These are phyloP conservation scores for Volucella zonaria DNA, from an alignment of 2,888 invertebrate species.

Conservation along the genomic window DNA sequence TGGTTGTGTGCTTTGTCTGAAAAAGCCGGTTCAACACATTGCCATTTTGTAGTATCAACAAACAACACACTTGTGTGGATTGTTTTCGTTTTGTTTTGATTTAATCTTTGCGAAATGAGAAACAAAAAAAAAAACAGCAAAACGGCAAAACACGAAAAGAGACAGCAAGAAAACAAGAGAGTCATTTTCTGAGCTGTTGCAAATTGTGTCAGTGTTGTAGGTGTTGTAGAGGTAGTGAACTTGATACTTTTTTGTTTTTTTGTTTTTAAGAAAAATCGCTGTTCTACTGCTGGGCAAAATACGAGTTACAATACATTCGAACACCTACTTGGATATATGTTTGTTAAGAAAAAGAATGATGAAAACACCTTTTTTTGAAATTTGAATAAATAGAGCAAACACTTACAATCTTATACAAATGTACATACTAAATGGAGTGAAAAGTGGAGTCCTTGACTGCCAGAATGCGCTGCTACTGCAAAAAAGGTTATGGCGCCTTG, in stretches of 20 bases:
- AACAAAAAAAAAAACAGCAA: conserved; percentile 12
- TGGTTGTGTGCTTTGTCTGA: conserved; percentile 32
- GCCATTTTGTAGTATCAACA: conserved; percentile 55
- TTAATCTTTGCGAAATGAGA: conserved; percentile 42
- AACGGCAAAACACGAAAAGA: conserved; percentile 23
- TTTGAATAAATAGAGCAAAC: too few relatives aligned
- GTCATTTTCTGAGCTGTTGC: not conserved
- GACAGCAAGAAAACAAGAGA: conserved; percentile 41
- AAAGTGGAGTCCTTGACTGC: too few relatives aligned
- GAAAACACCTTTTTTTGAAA: too few relatives aligned
- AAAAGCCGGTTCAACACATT: conserved; percentile 71
- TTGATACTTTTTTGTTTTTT: conserved; percentile 3
- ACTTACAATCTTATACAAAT: too few relatives aligned
- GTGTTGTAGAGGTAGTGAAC: conserved; percentile 24
- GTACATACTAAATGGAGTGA: too few relatives aligned
- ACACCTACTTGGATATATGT: too few relatives aligned
- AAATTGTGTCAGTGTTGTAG: conserved; percentile 19
- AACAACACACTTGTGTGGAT: conserved; percentile 40
- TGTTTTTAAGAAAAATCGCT: not conserved
- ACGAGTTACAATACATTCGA: too few relatives aligned
- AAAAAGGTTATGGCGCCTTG: too few relatives aligned
- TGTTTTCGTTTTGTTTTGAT: conserved; percentile 68
- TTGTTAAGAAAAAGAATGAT: too few relatives aligned
- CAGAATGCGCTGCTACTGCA: too few relatives aligned
- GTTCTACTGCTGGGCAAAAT: too few relatives aligned